Evolutionary conservation across 2,888 invertebrate genomes (phyloP).

Genomic region (Aromia moschata): DNA sequence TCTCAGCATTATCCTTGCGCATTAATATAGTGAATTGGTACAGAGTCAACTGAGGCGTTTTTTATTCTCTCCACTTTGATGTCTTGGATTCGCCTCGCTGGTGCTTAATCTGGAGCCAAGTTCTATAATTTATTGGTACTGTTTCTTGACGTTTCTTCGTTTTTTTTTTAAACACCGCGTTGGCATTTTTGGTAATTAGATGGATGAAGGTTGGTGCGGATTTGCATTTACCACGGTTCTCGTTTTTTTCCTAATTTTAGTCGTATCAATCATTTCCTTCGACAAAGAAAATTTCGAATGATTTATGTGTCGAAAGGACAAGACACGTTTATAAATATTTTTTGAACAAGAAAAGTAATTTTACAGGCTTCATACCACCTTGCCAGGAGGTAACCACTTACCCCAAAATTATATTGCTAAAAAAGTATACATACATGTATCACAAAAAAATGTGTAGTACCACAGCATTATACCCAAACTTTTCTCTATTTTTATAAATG

Average conservation of each 20-base stretch:
- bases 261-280: background rate
- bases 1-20: constrained; percentile 2
- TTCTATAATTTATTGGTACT: constrained; percentile 1
- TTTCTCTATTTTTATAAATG: too few relatives aligned
- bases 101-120: constrained; percentile 5
- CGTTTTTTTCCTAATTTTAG: too few relatives aligned
- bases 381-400: too few relatives aligned
- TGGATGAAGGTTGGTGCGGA: background rate
- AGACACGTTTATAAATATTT: too few relatives aligned
- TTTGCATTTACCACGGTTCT: background rate
- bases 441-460: too few relatives aligned
- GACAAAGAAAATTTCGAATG: background rate
- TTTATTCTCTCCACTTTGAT: constrained; percentile 13
- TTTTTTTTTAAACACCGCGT: background rate
- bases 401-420: too few relatives aligned
- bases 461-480: too few relatives aligned
- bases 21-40: constrained; percentile 10
- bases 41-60: constrained; percentile 14
- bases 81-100: constrained; percentile 12
- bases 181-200: background rate
- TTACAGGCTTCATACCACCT: too few relatives aligned
- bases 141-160: background rate
- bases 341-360: too few relatives aligned
- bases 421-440: too few relatives aligned
- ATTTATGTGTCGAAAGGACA: too few relatives aligned